A percentile compares a stretch with the other conserved stretches of the same genome.
Conservation (phyloP, 2,888 invertebrate species). For the Crematogaster levior region DNA sequence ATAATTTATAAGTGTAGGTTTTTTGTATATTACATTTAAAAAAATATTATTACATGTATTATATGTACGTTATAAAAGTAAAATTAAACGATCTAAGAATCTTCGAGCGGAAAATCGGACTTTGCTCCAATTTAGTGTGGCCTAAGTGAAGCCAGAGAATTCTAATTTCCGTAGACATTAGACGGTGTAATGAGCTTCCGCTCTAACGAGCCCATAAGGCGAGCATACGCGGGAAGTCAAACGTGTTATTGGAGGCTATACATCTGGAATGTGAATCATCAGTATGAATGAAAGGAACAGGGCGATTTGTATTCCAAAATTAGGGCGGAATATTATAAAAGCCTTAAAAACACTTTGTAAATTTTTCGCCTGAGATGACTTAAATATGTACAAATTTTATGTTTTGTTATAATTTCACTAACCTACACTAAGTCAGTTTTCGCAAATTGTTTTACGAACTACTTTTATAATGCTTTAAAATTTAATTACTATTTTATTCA, state of each 20-base stretch:
- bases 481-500: background rate
- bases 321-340: slow-evolving; percentile 14
- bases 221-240: slow-evolving; percentile 62
- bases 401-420: background rate
- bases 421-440: background rate
- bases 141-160: slow-evolving; percentile 66
- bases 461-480: background rate
- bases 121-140: slow-evolving; percentile 61
- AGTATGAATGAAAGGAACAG: slow-evolving; percentile 6
- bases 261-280: slow-evolving; percentile 69
- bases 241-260: slow-evolving; percentile 72
- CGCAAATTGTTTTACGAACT: background rate
- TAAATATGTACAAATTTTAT: background rate
- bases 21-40: background rate
- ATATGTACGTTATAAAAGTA: too few relatives aligned
- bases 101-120: slow-evolving; percentile 50
- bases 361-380: background rate
- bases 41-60: too few relatives aligned
- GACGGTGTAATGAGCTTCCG: slow-evolving; percentile 72
- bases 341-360: background rate
- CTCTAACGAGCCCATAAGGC: slow-evolving; percentile 72
- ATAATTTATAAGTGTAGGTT: background rate
- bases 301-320: slow-evolving; percentile 56
- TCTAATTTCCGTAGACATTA: slow-evolving; percentile 73
- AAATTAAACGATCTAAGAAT: slow-evolving; percentile 4